Percentiles rank a stretch among this genome's conserved stretches.
phyloP scores from a whole-genome alignment of 2,113 vertebrate species.

The Cepphus grylle region DNA sequence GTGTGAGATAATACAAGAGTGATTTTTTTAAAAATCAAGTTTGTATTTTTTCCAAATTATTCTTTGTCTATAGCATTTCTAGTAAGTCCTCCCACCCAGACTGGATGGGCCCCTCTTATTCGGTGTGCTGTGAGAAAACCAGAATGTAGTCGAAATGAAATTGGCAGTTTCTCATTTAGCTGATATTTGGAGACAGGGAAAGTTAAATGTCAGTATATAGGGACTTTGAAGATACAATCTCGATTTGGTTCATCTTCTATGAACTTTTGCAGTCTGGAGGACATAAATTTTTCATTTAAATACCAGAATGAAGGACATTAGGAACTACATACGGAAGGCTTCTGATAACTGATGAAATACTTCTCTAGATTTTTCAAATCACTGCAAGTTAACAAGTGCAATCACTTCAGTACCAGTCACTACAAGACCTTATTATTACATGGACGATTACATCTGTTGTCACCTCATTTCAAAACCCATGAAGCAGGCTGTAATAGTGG shows the following conservation, averaged over 20 bases:
- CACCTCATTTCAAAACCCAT: neutral
- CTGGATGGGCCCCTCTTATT: neutral
- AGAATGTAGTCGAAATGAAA: neutral
- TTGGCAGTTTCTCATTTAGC: neutral
- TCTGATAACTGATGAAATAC: neutral
- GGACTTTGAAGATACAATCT: neutral
- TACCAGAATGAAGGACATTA: neutral
- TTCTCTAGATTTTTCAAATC: neutral
- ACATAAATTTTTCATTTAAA: neutral
- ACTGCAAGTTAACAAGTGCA: neutral
- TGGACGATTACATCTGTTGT: neutral
- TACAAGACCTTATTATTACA: neutral
- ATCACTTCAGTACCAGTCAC: neutral
- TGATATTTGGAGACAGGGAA: neutral
- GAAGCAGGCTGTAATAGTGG: neutral
- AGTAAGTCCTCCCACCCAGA: neutral
- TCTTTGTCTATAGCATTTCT: neutral
- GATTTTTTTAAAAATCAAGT: neutral
- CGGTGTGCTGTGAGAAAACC: neutral
- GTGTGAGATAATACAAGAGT: neutral
- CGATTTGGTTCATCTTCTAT: neutral
- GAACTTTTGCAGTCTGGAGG: neutral
- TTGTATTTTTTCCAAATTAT: neutral
- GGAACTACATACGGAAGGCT: neutral
- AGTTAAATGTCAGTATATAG: neutral